Evolutionary conservation across 2,113 vertebrate genomes (phyloP), one percentile per base, ranked within the genome.

Genomic region (Siniperca chuatsi): DNA sequence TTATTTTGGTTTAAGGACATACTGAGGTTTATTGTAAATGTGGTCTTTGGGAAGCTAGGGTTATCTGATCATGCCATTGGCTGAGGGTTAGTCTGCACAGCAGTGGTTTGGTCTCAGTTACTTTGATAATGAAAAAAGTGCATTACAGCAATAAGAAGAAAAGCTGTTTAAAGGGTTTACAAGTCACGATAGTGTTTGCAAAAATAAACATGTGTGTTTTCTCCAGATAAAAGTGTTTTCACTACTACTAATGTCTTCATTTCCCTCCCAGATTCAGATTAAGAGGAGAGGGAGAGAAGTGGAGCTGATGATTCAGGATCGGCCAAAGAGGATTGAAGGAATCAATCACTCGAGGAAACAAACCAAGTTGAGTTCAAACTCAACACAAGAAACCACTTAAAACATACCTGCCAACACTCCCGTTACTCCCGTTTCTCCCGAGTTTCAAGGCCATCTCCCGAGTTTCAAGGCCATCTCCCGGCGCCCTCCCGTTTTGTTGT

Each of bases 231-330:
- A 61, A 61, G 58, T 18, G n/a, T 50, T 69, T 33, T 25, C 44
- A 46, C 42, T 13, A n/a, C 4, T n/a, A n/a, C 37, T 44, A 16
- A 48, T 48, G 46, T 44, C n/a, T 58, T 44, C 13, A 3, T 48
- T 46, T 23, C 29, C 20, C 65, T 21, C 33, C 46, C 44, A 75
- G 29, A 48, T 64, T 11, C 83, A 93, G 70, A 75, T 65, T 40
- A 83, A 89, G 40, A 78, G 90, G 29, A 84, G 71, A 5, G 85
- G 1, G 72, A 33, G 65, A 61, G 81, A 91, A 33, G 80, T 88
- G 23, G 88, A 29, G 44, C 42, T 90, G 60, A 91, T 91, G 71
- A 93, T 91, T 65, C 85, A 88, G 42, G 90, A 93, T 72, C 73
- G 87, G 58, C 73, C 48, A 40, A 92, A 87, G 79, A 92, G 92